Conservation (phyloP, 1,140 invertebrate species). For the Ladona fulva region DNA sequence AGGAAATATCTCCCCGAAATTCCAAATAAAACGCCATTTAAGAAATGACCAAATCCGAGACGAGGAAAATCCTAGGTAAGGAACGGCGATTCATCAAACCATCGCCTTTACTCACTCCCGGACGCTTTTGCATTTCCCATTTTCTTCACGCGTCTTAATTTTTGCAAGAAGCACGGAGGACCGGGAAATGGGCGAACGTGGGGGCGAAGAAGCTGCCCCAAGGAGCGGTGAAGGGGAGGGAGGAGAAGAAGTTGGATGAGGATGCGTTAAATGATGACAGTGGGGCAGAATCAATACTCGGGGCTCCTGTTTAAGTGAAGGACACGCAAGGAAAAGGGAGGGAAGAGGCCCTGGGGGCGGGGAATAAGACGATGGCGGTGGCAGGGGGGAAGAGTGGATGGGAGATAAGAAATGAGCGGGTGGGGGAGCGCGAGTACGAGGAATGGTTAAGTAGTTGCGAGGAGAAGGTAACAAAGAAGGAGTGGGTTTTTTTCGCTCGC, state of each 20-base stretch:
- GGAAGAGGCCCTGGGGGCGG: neutral
- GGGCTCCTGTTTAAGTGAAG: slow-evolving; percentile 7
- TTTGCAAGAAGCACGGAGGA: slow-evolving; percentile 4
- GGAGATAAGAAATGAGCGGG: neutral
- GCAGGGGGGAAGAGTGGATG: neutral
- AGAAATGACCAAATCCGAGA: no score
- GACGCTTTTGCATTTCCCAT: no score
- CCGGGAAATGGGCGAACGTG: neutral
- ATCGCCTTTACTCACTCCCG: no score
- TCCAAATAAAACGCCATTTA: no score
- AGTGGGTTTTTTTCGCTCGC: neutral
- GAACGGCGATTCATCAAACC: no score
- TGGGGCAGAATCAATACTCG: slow-evolving; percentile 7
- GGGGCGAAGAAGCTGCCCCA: neutral
- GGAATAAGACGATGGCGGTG: neutral
- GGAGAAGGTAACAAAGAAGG: neutral
- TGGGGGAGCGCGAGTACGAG: neutral
- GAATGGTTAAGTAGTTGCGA: neutral
- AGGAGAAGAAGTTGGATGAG: slow-evolving; percentile 1
- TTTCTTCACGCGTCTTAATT: neutral
- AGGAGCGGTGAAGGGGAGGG: neutral
- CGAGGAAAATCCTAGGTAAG: no score
- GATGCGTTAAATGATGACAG: slow-evolving; percentile 9
- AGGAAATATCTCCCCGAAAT: no score
- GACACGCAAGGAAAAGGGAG: slow-evolving; percentile 1